Conservation (phyloP, 2,888 invertebrate species). For the Dryobota labecula region DNA sequence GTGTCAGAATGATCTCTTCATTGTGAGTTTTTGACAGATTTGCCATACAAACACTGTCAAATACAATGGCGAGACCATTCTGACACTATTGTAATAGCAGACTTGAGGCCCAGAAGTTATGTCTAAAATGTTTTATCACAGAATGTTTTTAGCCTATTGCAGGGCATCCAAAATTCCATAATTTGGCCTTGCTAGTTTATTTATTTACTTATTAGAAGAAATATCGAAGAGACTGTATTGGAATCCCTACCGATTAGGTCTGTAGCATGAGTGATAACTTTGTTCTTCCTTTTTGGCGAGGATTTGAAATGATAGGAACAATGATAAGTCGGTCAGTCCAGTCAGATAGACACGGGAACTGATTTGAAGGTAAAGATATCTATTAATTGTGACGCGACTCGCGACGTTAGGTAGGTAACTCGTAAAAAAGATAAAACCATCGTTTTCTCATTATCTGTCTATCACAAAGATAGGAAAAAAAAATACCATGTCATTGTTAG, state of each 20-base stretch:
- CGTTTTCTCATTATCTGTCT: slow-evolving; percentile 10
- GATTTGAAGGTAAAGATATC: neutral
- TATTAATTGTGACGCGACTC: neutral
- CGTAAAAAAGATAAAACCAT: slow-evolving; percentile 13
- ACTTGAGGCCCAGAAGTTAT: too few relatives aligned
- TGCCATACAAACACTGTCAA: too few relatives aligned
- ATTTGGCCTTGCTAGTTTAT: neutral
- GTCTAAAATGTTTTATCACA: neutral
- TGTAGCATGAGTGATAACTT: neutral
- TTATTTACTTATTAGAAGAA: neutral
- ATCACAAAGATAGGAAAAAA: neutral
- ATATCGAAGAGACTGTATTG: neutral
- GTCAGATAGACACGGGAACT: neutral
- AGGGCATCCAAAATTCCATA: neutral
- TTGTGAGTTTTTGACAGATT: too few relatives aligned
- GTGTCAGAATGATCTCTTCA: too few relatives aligned
- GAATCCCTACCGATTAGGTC: neutral
- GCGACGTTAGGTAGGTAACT: neutral
- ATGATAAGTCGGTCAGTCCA: neutral
- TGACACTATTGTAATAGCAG: too few relatives aligned
- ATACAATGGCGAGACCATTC: too few relatives aligned
- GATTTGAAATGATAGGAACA: neutral
- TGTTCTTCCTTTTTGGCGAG: neutral
- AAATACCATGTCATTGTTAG: neutral
- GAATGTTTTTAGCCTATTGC: neutral